These are phyloP conservation scores for Microcebus lehilahytsara DNA, from an alignment of 2,113 vertebrate genomes.

Conservation along the genomic window DNA sequence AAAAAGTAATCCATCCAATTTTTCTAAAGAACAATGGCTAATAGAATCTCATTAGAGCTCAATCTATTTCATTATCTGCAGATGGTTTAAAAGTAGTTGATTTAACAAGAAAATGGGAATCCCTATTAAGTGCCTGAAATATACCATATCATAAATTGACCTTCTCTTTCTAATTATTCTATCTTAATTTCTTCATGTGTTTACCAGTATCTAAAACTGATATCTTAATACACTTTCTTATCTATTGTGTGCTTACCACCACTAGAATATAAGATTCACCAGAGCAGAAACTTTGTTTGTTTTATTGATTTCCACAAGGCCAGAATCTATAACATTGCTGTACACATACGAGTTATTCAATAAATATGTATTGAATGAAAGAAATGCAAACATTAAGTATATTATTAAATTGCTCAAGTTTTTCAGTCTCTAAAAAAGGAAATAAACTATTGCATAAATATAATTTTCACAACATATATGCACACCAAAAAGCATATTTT, in stretches of 20 bases:
- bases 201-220: neutral
- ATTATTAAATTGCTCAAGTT: neutral
- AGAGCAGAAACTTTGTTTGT: neutral
- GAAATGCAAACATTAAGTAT: neutral
- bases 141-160: neutral
- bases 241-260: neutral
- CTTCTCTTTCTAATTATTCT: neutral
- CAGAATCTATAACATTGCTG: neutral
- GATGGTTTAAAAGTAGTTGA: neutral
- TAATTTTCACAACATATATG: neutral
- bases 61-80: neutral
- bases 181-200: neutral
- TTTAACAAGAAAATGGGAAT: neutral
- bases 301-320: neutral
- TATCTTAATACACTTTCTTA: neutral
- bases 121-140: neutral
- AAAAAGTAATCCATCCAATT: slow-evolving; percentile 12
- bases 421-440: neutral
- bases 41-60: neutral
- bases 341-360: neutral
- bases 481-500: neutral
- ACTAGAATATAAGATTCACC: neutral
- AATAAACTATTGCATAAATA: neutral
- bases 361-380: neutral
- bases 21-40: neutral